phyloP scores from a whole-genome alignment of 2,888 invertebrate species.

The Trissonchulus sp. region DNA sequence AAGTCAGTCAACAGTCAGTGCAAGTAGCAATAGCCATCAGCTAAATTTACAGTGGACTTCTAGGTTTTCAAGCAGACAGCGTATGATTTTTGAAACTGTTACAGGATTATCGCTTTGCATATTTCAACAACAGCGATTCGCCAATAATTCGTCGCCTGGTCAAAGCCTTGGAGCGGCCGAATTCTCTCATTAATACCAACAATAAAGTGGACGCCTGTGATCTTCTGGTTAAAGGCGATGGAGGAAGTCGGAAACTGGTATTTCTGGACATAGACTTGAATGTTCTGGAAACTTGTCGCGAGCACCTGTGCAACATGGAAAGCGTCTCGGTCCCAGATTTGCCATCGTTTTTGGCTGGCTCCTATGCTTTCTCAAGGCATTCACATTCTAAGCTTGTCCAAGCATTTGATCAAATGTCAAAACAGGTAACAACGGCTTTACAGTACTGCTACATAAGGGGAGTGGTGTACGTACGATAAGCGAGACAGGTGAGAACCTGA shows the following conservation, averaged over 20 bases:
- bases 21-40: no score
- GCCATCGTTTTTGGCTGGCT: not conserved
- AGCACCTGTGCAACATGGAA: not conserved
- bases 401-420: not conserved
- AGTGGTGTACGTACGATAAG: no score
- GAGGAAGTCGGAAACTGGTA: not conserved
- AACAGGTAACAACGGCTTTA: no score
- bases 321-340: not conserved
- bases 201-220: not conserved
- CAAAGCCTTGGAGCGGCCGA: not conserved
- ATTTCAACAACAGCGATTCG: not conserved
- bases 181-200: not conserved
- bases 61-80: no score
- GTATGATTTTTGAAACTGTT: not conserved
- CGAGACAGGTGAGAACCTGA: no score
- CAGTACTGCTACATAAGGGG: no score
- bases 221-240: not conserved
- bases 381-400: not conserved
- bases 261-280: not conserved
- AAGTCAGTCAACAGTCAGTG: no score
- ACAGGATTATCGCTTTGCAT: not conserved
- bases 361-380: not conserved
- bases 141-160: not conserved
- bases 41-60: no score
- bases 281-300: not conserved